These are phyloP conservation scores for Passer domesticus DNA, from an alignment of 2,113 vertebrate genomes.

Conservation along the genomic window DNA sequence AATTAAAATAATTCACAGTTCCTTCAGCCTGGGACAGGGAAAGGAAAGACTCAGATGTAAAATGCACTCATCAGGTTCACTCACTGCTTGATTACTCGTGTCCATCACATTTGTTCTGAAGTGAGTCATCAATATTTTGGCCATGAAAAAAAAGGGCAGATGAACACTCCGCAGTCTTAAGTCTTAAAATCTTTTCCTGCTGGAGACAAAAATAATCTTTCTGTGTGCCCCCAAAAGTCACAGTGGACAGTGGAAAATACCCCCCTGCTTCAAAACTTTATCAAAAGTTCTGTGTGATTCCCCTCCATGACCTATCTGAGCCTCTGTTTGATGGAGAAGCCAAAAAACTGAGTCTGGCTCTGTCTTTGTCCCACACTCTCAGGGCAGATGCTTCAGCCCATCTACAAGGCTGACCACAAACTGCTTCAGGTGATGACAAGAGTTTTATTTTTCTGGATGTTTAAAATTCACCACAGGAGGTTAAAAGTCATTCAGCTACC, in stretches of 20 bases:
- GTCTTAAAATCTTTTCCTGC: background rate
- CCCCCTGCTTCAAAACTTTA: background rate
- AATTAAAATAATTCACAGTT: constrained; percentile 75
- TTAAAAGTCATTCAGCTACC: background rate
- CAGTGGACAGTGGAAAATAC: background rate
- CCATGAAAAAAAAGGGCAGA: background rate
- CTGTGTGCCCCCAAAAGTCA: background rate
- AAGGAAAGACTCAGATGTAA: constrained; percentile 31
- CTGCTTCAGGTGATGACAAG: background rate
- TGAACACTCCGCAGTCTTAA: background rate
- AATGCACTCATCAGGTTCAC: constrained; percentile 21
- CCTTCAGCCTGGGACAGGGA: constrained; percentile 28
- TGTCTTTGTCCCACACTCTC: background rate
- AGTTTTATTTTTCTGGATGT: background rate
- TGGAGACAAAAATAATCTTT: background rate
- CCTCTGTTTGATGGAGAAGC: background rate
- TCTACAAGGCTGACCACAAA: background rate
- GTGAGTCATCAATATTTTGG: constrained; percentile 27
- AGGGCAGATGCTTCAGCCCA: accelerated
- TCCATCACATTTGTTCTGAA: constrained; percentile 3
- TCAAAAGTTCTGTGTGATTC: background rate
- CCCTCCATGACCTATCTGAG: background rate
- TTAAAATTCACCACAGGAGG: constrained; percentile 24
- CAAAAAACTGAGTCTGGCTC: background rate
- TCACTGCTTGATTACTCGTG: constrained; percentile 43